Evolutionary conservation across 2,888 invertebrate genomes (phyloP).

Genomic region (Rhingia rostrata): DNA sequence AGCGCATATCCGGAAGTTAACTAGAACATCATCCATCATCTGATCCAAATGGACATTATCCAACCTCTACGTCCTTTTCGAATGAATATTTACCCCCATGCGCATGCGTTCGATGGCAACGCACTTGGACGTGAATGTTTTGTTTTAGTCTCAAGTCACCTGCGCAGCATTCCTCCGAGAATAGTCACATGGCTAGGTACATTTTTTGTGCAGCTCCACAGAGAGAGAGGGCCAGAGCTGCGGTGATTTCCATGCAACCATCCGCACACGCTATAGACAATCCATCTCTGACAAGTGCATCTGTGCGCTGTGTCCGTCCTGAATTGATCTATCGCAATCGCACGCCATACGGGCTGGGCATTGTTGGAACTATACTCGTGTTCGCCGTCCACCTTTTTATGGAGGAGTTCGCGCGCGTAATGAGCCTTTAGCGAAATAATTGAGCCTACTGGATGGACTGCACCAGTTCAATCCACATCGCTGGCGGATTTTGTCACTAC

Average conservation of each 20-base stretch:
- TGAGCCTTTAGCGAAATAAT: slow-evolving; percentile 68
- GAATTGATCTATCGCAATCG: slow-evolving; percentile 62
- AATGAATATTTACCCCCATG: slow-evolving; percentile 41
- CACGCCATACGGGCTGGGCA: slow-evolving; percentile 52
- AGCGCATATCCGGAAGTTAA: slow-evolving; percentile 63
- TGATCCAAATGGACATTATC: slow-evolving; percentile 62
- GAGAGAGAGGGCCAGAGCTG: background rate
- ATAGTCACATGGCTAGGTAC: slow-evolving; percentile 45
- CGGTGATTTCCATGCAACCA: slow-evolving; percentile 64
- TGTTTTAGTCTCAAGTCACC: slow-evolving; percentile 47
- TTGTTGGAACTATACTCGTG: slow-evolving; percentile 21
- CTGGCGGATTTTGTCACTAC: slow-evolving; percentile 52
- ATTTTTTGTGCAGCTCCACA: slow-evolving; percentile 11
- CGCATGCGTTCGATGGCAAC: slow-evolving; percentile 37
- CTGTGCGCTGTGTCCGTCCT: slow-evolving; percentile 26
- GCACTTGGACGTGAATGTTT: slow-evolving; percentile 54
- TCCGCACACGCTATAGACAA: slow-evolving; percentile 36
- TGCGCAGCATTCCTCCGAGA: slow-evolving; percentile 64
- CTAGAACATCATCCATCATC: slow-evolving; percentile 70
- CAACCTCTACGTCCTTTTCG: slow-evolving; percentile 30
- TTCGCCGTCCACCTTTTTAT: slow-evolving; percentile 43
- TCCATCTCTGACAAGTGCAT: slow-evolving; percentile 66
- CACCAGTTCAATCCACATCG: background rate
- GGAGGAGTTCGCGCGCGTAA: slow-evolving; percentile 70
- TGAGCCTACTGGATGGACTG: slow-evolving; percentile 51